Conservation (phyloP, 2,113 vertebrate genomes). For the Oxygymnocypris stewartii region DNA sequence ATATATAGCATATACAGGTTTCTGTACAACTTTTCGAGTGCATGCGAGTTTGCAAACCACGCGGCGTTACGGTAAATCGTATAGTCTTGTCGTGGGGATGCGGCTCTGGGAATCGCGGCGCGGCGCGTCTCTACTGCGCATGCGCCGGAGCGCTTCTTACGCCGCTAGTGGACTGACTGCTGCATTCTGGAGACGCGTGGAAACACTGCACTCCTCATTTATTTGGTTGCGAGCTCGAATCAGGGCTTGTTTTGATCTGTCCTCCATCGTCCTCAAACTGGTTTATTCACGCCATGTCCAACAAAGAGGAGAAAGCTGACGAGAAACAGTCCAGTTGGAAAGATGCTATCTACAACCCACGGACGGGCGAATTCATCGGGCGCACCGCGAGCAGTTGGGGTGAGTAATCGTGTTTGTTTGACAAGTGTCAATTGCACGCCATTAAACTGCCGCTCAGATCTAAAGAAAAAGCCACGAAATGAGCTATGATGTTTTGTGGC, state of each 20-base stretch:
- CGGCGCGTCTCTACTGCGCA: conserved; percentile 49
- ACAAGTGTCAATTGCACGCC: not conserved
- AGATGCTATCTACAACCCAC: conserved; percentile 84
- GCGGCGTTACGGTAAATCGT: not conserved
- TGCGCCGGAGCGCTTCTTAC: conserved; percentile 54
- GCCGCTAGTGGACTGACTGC: conserved; percentile 33
- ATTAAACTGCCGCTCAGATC: not conserved
- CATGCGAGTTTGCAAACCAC: not conserved
- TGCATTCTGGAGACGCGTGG: conserved; percentile 50
- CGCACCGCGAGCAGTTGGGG: conserved; percentile 87
- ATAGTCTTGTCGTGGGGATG: not conserved
- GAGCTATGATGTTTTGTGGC: not conserved
- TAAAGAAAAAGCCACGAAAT: no score
- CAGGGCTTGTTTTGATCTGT: not conserved
- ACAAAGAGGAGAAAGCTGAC: conserved; percentile 76
- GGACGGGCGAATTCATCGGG: conserved; percentile 83
- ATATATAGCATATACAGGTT: not conserved
- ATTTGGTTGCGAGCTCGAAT: conserved; percentile 7
- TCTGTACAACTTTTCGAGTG: not conserved
- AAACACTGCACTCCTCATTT: conserved; percentile 41
- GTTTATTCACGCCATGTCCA: conserved; percentile 69
- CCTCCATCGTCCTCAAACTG: not conserved
- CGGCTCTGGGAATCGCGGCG: conserved; percentile 20
- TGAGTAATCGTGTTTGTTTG: conserved; percentile 59
- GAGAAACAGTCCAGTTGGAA: conserved; percentile 77